Evolutionary conservation across 2,797 vertebrate species (phyloP), one percentile per base, ranked within the genome.

Genomic region (Hephaestus fuliginosus): DNA sequence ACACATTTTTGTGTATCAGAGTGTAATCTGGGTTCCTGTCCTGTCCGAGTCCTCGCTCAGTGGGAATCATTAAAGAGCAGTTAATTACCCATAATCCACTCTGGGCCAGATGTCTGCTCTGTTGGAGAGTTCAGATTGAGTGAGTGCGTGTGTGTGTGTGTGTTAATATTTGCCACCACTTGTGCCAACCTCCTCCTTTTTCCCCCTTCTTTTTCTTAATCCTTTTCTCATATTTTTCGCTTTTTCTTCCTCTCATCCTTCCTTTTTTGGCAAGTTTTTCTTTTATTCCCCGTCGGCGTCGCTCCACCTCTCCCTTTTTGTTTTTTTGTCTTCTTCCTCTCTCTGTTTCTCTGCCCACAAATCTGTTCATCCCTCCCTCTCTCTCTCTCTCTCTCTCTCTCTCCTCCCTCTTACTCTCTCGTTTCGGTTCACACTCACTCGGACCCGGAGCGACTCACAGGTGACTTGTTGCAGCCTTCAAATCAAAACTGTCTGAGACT

Each of bases 41-140:
- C 79, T 60, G 63, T 81, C 74, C 70, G 53, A 63, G 62, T 72
- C 72, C 73, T 74, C 49, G 0, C 78, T 83, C 83, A 70, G 82
- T 43, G 11, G 74, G 86, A 84, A 89, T 91, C 91, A 92, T 91
- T 94, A 89, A 94, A 93, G 85, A 85, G 76, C 82, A 87, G 88
- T 91, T 94, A 95, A 95, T 96, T 95, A 92, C 90, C 83, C 84
- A 78, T 89, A 95, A 94, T 95, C 94, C 93, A 84, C 83, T 75
- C 69, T 83, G 63, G 78, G 87, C 91, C 93, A 94, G 90, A 94
- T 95, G 94, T 93, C 93, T 77, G 74, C 86, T 88, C 86, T 77
- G 86, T 76, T 60, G 86, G 88, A 80, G 66, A 57, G 69, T 73
- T 58, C 78, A 72, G 48, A 41, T 14, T 74, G 20, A 56, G 52